A percentile compares a stretch with the other conserved stretches of the same genome.
These are phyloP conservation scores for Merluccius polli DNA, from an alignment of 2,797 vertebrate species.

Conservation along the genomic window DNA sequence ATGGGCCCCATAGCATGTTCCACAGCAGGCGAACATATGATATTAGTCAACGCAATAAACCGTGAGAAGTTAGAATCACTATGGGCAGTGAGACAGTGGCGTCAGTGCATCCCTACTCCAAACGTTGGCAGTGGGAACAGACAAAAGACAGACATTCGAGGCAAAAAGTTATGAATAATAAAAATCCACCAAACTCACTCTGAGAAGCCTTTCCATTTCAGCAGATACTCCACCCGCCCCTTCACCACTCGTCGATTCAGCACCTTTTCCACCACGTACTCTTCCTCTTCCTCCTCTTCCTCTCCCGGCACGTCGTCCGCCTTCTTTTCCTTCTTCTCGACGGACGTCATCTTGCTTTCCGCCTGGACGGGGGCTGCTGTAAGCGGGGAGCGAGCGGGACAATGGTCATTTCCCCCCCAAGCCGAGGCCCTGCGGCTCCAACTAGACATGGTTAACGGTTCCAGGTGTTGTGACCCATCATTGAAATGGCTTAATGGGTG, in stretches of 20 bases:
- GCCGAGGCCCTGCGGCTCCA: constrained; percentile 2
- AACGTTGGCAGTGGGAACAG: neutral
- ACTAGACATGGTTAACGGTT: constrained; percentile 11
- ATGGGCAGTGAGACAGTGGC: too few relatives aligned
- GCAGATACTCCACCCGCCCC: constrained; percentile 94
- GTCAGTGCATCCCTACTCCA: too few relatives aligned
- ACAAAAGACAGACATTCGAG: neutral
- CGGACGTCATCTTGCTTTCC: constrained; percentile 82
- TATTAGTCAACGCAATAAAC: neutral
- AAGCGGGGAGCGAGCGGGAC: neutral
- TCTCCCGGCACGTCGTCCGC: constrained; percentile 80
- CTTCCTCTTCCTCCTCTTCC: constrained; percentile 91
- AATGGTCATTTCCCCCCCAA: neutral
- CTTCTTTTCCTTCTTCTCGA: constrained; percentile 94
- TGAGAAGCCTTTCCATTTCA: constrained; percentile 98
- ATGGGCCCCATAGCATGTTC: neutral
- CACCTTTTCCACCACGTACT: constrained; percentile 97
- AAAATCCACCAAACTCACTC: constrained; percentile 76
- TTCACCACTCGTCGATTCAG: constrained; percentile 93
- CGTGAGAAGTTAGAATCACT: too few relatives aligned
- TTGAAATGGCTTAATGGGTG: neutral
- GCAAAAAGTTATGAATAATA: neutral
- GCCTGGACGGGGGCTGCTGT: constrained; percentile 57
- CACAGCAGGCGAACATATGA: neutral
- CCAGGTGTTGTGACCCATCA: constrained; percentile 13